phyloP scores from a whole-genome alignment of 2,888 invertebrate species.

The Cartodere bifasciata region DNA sequence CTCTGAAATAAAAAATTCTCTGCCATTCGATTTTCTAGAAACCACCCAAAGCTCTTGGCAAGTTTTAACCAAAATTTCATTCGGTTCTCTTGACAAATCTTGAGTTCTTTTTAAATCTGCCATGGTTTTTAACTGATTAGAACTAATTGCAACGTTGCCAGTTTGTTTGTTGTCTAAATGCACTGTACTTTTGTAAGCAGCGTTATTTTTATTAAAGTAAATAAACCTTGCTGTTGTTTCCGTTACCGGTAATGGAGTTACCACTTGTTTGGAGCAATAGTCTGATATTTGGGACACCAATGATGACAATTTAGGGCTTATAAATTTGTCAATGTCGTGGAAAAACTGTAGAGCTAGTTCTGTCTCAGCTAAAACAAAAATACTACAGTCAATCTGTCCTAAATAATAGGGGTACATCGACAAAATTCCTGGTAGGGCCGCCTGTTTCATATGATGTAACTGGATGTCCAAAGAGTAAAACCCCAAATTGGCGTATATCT shows the following conservation, averaged over 20 bases:
- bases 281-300: slow-evolving; percentile 63
- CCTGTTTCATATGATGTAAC: too few relatives aligned
- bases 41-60: slow-evolving; percentile 89
- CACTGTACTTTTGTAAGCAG: slow-evolving; percentile 76
- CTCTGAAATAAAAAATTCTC: slow-evolving; percentile 86
- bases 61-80: slow-evolving; percentile 75
- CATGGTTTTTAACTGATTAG: slow-evolving; percentile 65
- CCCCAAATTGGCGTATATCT: too few relatives aligned
- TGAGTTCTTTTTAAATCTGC: slow-evolving; percentile 68
- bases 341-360: slow-evolving; percentile 56
- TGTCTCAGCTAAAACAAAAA: slow-evolving; percentile 40
- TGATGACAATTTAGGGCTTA: slow-evolving; percentile 57
- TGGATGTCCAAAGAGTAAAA: too few relatives aligned
- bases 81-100: slow-evolving; percentile 34
- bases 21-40: slow-evolving; percentile 79
- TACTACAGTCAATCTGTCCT: too few relatives aligned
- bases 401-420: too few relatives aligned
- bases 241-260: slow-evolving; percentile 26
- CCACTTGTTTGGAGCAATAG: slow-evolving; percentile 49
- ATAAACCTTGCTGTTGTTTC: slow-evolving; percentile 40
- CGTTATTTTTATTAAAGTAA: slow-evolving; percentile 85
- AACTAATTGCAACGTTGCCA: slow-evolving; percentile 51
- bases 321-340: slow-evolving; percentile 61
- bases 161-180: slow-evolving; percentile 47
- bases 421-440: too few relatives aligned